Evolutionary conservation across 2,797 vertebrate species (phyloP).

Genomic region (Cirrhinus molitorella): DNA sequence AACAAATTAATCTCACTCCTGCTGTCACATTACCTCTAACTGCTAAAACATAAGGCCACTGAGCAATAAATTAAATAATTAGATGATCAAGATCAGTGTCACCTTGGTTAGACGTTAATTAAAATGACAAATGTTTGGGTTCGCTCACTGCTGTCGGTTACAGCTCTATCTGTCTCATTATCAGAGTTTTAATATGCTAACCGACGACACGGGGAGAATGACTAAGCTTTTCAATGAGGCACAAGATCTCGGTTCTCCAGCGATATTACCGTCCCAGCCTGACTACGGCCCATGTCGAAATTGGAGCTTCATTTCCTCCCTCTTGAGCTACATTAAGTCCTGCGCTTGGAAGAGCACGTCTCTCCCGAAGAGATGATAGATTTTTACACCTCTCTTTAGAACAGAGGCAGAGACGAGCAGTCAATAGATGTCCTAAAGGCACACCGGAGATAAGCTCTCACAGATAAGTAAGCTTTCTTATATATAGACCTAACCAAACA

Average conservation of each 20-base stretch:
- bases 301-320: slow-evolving; percentile 22
- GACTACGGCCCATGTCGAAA: slow-evolving; percentile 16
- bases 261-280: slow-evolving; percentile 3
- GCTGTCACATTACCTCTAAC: slow-evolving; percentile 12
- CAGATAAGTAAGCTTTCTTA: slow-evolving; percentile 30
- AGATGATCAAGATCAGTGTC: slow-evolving; percentile 17
- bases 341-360: slow-evolving; percentile 10
- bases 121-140: slow-evolving; percentile 24
- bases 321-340: slow-evolving; percentile 25
- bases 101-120: slow-evolving; percentile 24
- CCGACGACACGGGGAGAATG: background rate
- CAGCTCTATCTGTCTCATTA: slow-evolving; percentile 16
- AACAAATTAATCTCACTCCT: background rate
- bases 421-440: slow-evolving; percentile 40
- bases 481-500: slow-evolving; percentile 29
- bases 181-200: slow-evolving; percentile 22
- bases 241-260: slow-evolving; percentile 2
- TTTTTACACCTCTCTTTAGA: slow-evolving; percentile 30
- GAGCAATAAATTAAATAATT: background rate
- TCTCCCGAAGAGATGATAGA: slow-evolving; percentile 12
- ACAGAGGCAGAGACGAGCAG: slow-evolving; percentile 3
- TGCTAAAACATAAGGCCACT: slow-evolving; percentile 8
- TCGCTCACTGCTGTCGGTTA: background rate
- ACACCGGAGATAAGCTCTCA: slow-evolving; percentile 21
- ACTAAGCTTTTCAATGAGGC: slow-evolving; percentile 31